Evolutionary conservation across 2,888 invertebrate genomes (phyloP).

Genomic region (Chloroclystis v-ata): DNA sequence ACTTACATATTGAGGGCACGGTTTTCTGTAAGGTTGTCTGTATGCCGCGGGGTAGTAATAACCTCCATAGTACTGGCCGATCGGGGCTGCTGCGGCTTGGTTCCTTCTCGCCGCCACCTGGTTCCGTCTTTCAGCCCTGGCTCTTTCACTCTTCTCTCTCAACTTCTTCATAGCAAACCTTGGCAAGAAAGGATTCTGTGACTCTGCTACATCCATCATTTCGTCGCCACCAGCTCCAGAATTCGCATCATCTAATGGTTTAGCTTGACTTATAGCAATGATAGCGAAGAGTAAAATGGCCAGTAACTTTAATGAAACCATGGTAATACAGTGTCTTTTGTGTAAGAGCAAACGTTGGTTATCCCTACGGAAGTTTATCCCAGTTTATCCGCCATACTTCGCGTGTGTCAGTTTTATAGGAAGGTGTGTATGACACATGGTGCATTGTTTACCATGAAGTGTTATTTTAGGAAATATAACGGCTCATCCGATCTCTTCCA

Average conservation of each 20-base stretch:
- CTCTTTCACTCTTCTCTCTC: constrained; percentile 54
- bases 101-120: constrained; percentile 49
- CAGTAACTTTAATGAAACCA: constrained; percentile 39
- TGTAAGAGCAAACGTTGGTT: constrained; percentile 6
- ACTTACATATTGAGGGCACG: constrained; percentile 42
- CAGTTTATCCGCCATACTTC: constrained; percentile 38
- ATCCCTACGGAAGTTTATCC: constrained; percentile 44
- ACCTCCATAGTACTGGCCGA: constrained; percentile 31
- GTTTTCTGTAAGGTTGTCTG: constrained; percentile 22
- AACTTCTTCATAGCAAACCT: constrained; percentile 64
- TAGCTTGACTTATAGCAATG: constrained; percentile 35
- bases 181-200: constrained; percentile 63
- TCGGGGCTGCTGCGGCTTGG: constrained; percentile 34
- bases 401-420: constrained; percentile 56
- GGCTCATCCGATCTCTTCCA: constrained; percentile 63
- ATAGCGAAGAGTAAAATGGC: constrained; percentile 36
- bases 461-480: constrained; percentile 68
- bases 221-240: constrained; percentile 34
- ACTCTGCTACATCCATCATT: constrained; percentile 64
- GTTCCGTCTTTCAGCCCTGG: constrained; percentile 51
- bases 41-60: constrained; percentile 8
- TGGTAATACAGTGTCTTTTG: constrained; percentile 14
- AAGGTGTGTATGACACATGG: constrained; percentile 62
- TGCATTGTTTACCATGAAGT: constrained; percentile 63
- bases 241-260: constrained; percentile 39